phyloP scores from a whole-genome alignment of 2,888 invertebrate species.

The Zeuzera pyrina region DNA sequence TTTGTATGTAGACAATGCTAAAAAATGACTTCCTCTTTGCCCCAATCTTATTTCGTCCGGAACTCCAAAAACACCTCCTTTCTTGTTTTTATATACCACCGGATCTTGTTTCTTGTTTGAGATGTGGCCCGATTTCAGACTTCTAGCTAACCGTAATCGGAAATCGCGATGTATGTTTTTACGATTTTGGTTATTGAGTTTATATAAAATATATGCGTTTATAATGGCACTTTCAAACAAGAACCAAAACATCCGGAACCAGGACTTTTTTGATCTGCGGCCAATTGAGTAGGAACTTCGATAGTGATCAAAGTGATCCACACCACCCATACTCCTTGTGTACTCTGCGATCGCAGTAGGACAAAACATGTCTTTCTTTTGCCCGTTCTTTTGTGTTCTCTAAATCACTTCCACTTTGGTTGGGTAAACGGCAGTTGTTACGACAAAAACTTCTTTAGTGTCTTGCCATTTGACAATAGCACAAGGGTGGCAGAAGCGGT shows the following conservation, averaged over 20 bases:
- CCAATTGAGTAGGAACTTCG: constrained; percentile 7
- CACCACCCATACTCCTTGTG: constrained; percentile 10
- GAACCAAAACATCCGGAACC: constrained; percentile 10
- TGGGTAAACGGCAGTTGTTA: constrained; percentile 2
- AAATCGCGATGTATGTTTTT: too few species aligned
- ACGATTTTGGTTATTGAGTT: neutral
- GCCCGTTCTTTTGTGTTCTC: constrained; percentile 2
- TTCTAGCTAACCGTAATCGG: too few species aligned
- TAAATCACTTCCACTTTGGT: neutral
- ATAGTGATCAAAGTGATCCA: constrained; percentile 9
- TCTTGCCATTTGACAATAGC: constrained; percentile 4
- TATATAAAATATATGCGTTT: constrained; percentile 8
- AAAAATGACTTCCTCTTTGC: too few species aligned
- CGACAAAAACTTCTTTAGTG: constrained; percentile 4
- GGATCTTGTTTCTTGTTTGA: too few species aligned
- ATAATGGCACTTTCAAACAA: constrained; percentile 8
- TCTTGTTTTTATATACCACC: too few species aligned
- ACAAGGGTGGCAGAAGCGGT: too few species aligned
- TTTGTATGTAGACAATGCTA: too few species aligned
- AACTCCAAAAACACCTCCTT: too few species aligned
- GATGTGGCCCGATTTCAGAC: too few species aligned
- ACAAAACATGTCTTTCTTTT: constrained; percentile 7
- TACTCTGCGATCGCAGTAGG: constrained; percentile 9
- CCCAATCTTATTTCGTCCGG: too few species aligned
- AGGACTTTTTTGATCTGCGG: constrained; percentile 9